Evolutionary conservation across 2,888 invertebrate species (phyloP).

Genomic region (Limnephilus lunatus): DNA sequence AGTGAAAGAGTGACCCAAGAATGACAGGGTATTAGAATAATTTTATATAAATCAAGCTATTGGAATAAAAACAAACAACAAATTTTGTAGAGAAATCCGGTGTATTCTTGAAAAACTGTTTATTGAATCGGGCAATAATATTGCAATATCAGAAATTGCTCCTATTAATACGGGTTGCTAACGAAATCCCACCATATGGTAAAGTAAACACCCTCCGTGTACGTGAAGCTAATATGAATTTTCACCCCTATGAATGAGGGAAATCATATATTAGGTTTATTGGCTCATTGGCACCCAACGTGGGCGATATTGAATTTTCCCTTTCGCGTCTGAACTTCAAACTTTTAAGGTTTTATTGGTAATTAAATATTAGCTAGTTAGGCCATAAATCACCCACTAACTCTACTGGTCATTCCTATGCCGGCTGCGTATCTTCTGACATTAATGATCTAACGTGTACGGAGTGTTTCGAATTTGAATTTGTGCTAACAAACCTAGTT

Average conservation of each 20-base stretch:
- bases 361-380: background rate
- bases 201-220: background rate
- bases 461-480: slow-evolving; percentile 28
- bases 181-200: background rate
- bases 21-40: no score
- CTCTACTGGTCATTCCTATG: slow-evolving; percentile 12
- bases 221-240: background rate
- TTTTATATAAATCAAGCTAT: no score
- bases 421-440: background rate
- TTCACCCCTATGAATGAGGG: background rate
- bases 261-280: background rate
- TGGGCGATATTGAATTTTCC: background rate
- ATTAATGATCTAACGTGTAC: slow-evolving; percentile 28
- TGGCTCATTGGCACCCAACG: background rate
- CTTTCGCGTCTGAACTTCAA: background rate
- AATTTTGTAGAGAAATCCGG: no score
- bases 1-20: no score
- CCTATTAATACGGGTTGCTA: background rate
- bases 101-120: background rate
- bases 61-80: no score
- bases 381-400: slow-evolving; percentile 1
- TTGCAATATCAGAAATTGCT: background rate
- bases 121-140: background rate
- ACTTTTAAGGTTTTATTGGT: background rate
- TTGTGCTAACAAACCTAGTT: slow-evolving; percentile 2